phyloP scores from a whole-genome alignment of 2,888 invertebrate species.

The Lagria hirta region DNA sequence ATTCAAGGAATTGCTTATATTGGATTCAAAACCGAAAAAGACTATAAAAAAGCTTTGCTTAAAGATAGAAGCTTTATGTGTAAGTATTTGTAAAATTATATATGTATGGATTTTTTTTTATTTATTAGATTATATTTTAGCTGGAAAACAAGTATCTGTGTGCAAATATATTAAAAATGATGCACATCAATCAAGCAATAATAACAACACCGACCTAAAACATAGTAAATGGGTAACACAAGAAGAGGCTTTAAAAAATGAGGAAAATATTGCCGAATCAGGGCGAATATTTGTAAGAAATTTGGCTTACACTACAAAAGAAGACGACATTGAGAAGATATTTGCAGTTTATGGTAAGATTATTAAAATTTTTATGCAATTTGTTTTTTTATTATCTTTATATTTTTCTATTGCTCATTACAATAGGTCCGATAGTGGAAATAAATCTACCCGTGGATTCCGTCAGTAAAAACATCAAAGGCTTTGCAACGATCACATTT shows the following conservation, averaged over 20 bases:
- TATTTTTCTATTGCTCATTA: background rate
- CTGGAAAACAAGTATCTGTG: constrained; percentile 65
- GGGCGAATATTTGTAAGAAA: constrained; percentile 93
- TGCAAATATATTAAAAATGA: constrained; percentile 54
- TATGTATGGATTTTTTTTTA: background rate
- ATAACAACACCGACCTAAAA: constrained; percentile 36
- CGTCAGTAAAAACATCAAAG: constrained; percentile 79
- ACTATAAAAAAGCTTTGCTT: constrained; percentile 74
- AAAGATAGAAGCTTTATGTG: constrained; percentile 87
- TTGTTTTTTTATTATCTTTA: no score
- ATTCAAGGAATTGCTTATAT: constrained; percentile 85
- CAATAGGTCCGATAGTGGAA: constrained; percentile 84
- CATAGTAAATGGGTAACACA: constrained; percentile 64
- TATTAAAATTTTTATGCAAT: no score
- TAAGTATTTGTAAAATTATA: constrained; percentile 48
- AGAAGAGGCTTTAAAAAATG: constrained; percentile 65
- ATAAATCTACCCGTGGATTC: constrained; percentile 87
- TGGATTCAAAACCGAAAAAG: constrained; percentile 83
- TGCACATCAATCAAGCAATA: constrained; percentile 43
- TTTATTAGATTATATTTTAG: constrained; percentile 40
- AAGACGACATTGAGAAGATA: constrained; percentile 78
- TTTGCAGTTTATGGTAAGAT: constrained; percentile 82
- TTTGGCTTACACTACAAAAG: constrained; percentile 81
- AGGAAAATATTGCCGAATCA: constrained; percentile 83
- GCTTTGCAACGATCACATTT: constrained; percentile 90